Evolutionary conservation across 2,113 vertebrate species (phyloP), one percentile per base, ranked within the genome.

Genomic region (Hemichromis elongatus): DNA sequence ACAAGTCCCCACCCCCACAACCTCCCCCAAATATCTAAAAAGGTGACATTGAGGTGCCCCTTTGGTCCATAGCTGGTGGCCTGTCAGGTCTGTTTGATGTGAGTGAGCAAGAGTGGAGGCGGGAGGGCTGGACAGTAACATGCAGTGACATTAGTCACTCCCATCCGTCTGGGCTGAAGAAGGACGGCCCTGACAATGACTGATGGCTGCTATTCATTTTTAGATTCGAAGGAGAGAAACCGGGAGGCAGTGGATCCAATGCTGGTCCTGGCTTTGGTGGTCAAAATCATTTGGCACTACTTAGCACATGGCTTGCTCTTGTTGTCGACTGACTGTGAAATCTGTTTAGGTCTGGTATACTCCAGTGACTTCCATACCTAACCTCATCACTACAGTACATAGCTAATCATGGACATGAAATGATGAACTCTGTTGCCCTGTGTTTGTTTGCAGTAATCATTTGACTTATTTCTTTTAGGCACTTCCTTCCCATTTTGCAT

Each of bases 71-170:
- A 94, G 97, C 97, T 97, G 96, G 96, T 96, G 97, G 96, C 96
- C 96, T 98, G 98, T 99, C 98, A 99, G 95, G 96, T 98, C 96
- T 96, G 95, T 95, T 98, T 98, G 97, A 97, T 96, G 96, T 97
- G 89, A 95, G 90, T 89, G 92, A 96, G 95, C 86, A 91, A 95
- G 95, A 96, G 96, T 94, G 96, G 96, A 97, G 96, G 96, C 94
- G 95, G 96, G 96, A 95, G 95, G 94, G 94, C 96, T 97, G 97
- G 98, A 99, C 97, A 97, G 95, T 99, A 98, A 99, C 97, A 94
- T 96, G 96, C 97, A 97, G 96, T 98, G 98, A 98, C 98, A 99
- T 95, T 96, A 97, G 96, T 97, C 97, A 97, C 97, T 97, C 96
- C 96, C 96, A 96, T 97, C 97, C 96, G 96, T 97, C 97, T 97